phyloP scores from a whole-genome alignment of 2,113 vertebrate species.

The Cichladusa arquata region DNA sequence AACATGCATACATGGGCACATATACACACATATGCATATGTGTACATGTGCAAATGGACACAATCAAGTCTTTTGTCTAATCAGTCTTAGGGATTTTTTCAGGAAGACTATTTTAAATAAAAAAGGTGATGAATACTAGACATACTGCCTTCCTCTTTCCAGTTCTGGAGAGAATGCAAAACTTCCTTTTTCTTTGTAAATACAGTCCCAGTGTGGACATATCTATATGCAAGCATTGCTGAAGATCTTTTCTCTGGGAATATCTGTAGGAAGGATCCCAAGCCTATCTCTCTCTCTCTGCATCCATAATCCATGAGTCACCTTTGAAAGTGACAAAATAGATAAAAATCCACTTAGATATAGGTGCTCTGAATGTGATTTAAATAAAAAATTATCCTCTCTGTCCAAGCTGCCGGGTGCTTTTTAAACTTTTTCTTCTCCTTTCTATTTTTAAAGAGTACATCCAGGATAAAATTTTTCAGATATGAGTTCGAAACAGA shows the following conservation, averaged over 20 bases:
- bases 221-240: background rate
- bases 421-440: too few species aligned
- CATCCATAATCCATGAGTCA: background rate
- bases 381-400: background rate
- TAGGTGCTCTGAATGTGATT: background rate
- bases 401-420: background rate
- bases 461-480: background rate
- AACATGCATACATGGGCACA: accelerated
- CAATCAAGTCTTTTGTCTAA: background rate
- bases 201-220: too few species aligned
- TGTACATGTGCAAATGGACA: background rate
- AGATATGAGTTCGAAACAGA: background rate
- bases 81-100: background rate
- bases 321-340: background rate
- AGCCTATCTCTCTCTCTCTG: background rate
- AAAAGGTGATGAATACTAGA: background rate
- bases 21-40: accelerated
- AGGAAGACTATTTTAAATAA: background rate
- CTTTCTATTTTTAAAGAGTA: background rate
- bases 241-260: background rate
- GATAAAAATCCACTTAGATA: background rate
- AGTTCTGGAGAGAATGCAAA: accelerated
- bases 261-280: background rate
- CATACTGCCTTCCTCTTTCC: background rate
- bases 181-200: background rate